A percentile compares a stretch with the other conserved stretches of the same genome.
These are phyloP conservation scores for Myotis brandtii DNA, from an alignment of 2,113 vertebrate species.

Conservation along the genomic window DNA sequence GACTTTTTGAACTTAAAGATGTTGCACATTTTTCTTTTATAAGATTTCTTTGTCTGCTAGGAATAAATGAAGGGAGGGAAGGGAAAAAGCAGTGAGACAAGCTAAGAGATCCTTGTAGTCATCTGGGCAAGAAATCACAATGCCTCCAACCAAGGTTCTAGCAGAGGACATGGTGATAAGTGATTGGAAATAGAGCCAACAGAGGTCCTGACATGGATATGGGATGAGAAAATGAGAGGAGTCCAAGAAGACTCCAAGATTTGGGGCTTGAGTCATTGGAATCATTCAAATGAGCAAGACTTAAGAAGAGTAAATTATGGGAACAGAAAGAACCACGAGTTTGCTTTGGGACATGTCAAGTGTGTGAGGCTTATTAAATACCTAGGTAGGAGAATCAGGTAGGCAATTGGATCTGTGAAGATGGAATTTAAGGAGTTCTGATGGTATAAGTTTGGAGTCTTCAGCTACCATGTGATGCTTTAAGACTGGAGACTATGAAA, in stretches of 20 bases:
- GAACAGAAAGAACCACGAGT: neutral
- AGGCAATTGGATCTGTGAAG: neutral
- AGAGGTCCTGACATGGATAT: neutral
- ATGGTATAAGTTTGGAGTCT: neutral
- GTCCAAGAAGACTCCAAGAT: neutral
- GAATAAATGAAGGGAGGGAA: neutral
- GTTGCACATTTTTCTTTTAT: neutral
- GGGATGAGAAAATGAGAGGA: neutral
- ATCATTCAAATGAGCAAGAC: neutral
- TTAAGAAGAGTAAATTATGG: neutral
- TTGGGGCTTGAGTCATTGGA: neutral
- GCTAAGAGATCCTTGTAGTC: neutral
- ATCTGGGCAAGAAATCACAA: neutral
- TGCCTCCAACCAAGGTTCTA: constrained; percentile 8
- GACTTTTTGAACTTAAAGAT: neutral
- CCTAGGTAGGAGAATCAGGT: neutral
- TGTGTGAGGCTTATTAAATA: neutral
- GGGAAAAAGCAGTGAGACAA: neutral
- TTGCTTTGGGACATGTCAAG: neutral
- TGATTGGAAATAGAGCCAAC: neutral
- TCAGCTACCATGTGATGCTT: neutral
- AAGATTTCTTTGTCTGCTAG: neutral
- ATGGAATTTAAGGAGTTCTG: neutral
- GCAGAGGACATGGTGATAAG: neutral
- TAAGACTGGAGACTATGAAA: neutral